These are phyloP conservation scores for Anniella stebbinsi DNA, from an alignment of 2,797 vertebrate genomes.

Conservation along the genomic window DNA sequence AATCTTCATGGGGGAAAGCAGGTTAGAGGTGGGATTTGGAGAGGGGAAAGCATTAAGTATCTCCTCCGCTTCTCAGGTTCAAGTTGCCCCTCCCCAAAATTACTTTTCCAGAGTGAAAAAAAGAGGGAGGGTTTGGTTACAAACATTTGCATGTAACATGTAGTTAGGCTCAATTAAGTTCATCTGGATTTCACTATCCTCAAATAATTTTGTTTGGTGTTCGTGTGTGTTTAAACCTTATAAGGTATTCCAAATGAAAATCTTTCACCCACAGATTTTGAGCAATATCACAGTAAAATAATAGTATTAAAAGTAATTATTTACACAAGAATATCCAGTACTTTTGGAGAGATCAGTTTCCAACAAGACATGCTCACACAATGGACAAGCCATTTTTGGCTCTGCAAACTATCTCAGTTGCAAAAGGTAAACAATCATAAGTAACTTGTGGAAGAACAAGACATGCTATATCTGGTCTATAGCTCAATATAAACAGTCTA, in stretches of 20 bases:
- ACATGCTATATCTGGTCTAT: conserved; percentile 14
- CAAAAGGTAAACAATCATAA: conserved; percentile 30
- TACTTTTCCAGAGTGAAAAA: not conserved
- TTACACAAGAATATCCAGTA: not conserved
- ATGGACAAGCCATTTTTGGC: not conserved
- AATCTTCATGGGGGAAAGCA: no score
- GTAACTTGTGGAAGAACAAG: conserved; percentile 17
- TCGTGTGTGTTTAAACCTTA: not conserved
- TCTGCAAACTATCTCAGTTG: conserved; percentile 9
- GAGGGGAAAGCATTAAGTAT: not conserved
- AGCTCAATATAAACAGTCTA: conserved; percentile 23
- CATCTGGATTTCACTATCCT: not conserved
- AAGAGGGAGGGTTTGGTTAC: not conserved
- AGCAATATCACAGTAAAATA: not conserved
- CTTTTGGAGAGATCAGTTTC: not conserved
- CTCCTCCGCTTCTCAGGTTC: not conserved
- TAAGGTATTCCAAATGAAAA: not conserved
- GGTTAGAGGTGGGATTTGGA: not conserved
- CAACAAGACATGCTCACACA: not conserved
- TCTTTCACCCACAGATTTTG: not conserved
- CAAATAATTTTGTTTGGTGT: not conserved
- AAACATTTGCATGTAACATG: not conserved
- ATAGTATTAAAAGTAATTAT: not conserved
- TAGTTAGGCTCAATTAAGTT: not conserved
- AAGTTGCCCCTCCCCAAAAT: not conserved